Evolutionary conservation across 2,888 invertebrate species (phyloP).

Genomic region (Heteromyza rotundicornis): DNA sequence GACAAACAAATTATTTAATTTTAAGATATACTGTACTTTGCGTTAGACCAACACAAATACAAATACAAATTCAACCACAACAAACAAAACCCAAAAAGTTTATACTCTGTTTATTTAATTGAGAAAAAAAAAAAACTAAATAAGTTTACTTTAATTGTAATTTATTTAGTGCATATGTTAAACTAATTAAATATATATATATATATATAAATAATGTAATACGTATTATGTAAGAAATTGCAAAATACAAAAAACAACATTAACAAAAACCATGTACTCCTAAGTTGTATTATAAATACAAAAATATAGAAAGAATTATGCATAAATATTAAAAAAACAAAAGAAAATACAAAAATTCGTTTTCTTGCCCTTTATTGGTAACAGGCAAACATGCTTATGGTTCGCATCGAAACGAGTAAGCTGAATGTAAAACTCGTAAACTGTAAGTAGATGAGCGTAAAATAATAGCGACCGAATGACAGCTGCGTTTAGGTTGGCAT

Average conservation of each 20-base stretch:
- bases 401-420: too few relatives aligned
- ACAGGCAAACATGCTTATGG: too few relatives aligned
- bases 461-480: too few relatives aligned
- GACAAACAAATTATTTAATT: too few relatives aligned
- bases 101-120: too few relatives aligned
- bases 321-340: constrained; percentile 41
- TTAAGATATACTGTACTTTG: constrained; percentile 25
- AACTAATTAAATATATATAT: constrained; percentile 24
- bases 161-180: constrained; percentile 8
- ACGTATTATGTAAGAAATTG: constrained; percentile 31
- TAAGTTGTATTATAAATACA: constrained; percentile 52
- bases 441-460: too few relatives aligned
- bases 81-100: neutral
- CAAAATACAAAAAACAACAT: constrained; percentile 7
- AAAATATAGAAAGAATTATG: constrained; percentile 55
- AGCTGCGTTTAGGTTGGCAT: too few relatives aligned
- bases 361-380: too few relatives aligned
- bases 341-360: too few relatives aligned
- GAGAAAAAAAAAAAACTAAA: too few relatives aligned
- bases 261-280: constrained; percentile 34
- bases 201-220: constrained; percentile 16
- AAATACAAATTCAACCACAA: constrained; percentile 5
- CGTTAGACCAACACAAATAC: constrained; percentile 8
- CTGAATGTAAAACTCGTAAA: too few relatives aligned
- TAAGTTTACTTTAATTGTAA: constrained; percentile 3